Conservation (phyloP, 2,113 vertebrate species). For the Takifugu flavidus region DNA sequence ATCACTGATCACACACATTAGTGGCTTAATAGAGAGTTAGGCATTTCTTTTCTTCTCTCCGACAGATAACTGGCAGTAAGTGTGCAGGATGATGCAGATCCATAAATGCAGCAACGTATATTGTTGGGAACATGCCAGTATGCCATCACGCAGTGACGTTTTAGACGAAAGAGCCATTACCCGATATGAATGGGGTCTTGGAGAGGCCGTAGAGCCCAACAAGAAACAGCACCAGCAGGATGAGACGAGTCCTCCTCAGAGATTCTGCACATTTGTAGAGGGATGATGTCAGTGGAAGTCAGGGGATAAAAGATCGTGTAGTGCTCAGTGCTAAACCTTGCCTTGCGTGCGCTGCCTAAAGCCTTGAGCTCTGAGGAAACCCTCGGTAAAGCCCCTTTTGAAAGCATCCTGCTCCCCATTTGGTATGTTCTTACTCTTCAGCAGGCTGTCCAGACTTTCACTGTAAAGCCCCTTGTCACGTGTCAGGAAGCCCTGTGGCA, state of each 20-base stretch:
- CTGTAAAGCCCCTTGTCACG: constrained; percentile 83
- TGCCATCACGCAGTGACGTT: not conserved
- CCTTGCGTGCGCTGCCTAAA: constrained; percentile 91
- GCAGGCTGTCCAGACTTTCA: constrained; percentile 84
- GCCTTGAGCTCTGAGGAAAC: constrained; percentile 92
- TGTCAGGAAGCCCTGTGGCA: constrained; percentile 81
- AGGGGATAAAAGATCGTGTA: not conserved
- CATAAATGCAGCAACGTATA: not conserved
- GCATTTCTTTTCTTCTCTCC: not conserved
- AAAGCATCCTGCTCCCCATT: constrained; percentile 91
- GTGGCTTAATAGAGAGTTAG: not conserved
- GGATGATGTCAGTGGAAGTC: not conserved
- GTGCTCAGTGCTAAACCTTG: constrained; percentile 35
- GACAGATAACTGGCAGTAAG: too few species aligned
- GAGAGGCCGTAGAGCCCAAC: constrained; percentile 87
- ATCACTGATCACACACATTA: not conserved
- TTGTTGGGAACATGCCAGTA: not conserved
- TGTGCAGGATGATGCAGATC: not conserved
- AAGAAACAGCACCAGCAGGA: constrained; percentile 82
- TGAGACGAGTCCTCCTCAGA: constrained; percentile 85
- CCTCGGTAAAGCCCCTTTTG: constrained; percentile 95
- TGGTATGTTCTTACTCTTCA: constrained; percentile 89
- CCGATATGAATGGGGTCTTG: constrained; percentile 93
- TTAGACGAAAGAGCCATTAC: constrained; percentile 75
- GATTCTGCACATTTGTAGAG: constrained; percentile 77